Conservation (phyloP, 1,140 invertebrate species). For the Metaphire vulgaris region DNA sequence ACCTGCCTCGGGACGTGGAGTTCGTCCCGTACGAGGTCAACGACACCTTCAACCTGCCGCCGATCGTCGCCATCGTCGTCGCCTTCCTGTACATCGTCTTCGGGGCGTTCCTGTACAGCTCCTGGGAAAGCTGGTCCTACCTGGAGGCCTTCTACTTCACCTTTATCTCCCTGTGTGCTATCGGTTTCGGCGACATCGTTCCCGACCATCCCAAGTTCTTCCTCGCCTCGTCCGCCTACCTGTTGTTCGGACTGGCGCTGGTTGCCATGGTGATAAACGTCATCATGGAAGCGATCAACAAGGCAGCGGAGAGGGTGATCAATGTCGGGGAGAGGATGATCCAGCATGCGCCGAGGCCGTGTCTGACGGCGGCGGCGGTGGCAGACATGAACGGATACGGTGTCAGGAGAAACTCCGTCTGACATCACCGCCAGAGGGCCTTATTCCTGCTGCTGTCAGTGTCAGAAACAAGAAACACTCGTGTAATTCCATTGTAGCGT, state of each 20-base stretch:
- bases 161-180: slow-evolving; percentile 66
- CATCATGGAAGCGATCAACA: slow-evolving; percentile 54
- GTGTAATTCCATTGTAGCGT: no score
- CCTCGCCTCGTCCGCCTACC: slow-evolving; percentile 78
- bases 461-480: no score
- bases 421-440: no score
- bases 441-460: no score
- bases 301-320: slow-evolving; percentile 22
- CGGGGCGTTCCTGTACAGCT: slow-evolving; percentile 69
- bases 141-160: slow-evolving; percentile 90
- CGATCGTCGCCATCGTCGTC: slow-evolving; percentile 74
- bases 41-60: slow-evolving; percentile 86
- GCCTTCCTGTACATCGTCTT: slow-evolving; percentile 75
- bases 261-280: slow-evolving; percentile 74
- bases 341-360: neutral
- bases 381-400: no score
- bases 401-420: no score
- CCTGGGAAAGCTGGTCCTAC: slow-evolving; percentile 67
- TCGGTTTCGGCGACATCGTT: slow-evolving; percentile 78
- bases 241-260: slow-evolving; percentile 85
- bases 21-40: slow-evolving; percentile 57
- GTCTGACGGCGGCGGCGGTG: no score
- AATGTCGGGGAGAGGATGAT: slow-evolving; percentile 23
- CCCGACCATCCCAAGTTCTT: slow-evolving; percentile 74
- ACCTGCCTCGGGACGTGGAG: neutral